Evolutionary conservation across 64 coral and sea anemone species (phyloP), one percentile per base, ranked within the genome.

Genomic region (Dendrophyllia cribrosa): DNA sequence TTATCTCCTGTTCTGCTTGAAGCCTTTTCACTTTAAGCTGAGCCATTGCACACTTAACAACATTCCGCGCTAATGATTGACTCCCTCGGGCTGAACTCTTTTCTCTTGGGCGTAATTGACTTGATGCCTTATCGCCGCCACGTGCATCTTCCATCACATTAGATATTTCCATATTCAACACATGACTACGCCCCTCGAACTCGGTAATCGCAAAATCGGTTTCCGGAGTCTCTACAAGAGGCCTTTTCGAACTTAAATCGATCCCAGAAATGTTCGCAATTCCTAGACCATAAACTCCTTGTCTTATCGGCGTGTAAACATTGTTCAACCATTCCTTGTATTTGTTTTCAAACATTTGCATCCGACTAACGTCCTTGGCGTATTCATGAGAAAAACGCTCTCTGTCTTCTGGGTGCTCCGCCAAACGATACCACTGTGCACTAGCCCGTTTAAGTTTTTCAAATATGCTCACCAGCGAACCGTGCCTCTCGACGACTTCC

Each of bases 11-110:
- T 46, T 86, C 66, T 24, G 67, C 66, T 73, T 72, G 17, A 12
- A 87, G 44, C 65, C 65, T 46, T 56, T 73, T 87, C 25, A 87
- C 26, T 26, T 59, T 87, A 12, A 72, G 55, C 23, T 74, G 85
- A 13, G 85, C 85, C 69, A 87, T 65, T 65, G 61, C 17, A n/a
- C 61, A n/a, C 61, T 65, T 65, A 12, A 65, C 61, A 12, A 65
- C 61, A 65, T 65, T n/a, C 61, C 61, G 13, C 17, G 61, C 61
- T 5, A 4, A 65, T n/a, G 17, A 65, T 19, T 65, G 14, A 65
- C 61, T n/a, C 13, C 61, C 61, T 65, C 20, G 13, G 0, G 11
- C 11, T 8, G 52, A 56, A 56, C 52, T 56, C 52, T 56, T 56
- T 56, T 56, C 11, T 11, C 52, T 56, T 56, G 61, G 20, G 20